phyloP scores from a whole-genome alignment of 2,113 vertebrate species.

The Epinephelus cyanopodus region DNA sequence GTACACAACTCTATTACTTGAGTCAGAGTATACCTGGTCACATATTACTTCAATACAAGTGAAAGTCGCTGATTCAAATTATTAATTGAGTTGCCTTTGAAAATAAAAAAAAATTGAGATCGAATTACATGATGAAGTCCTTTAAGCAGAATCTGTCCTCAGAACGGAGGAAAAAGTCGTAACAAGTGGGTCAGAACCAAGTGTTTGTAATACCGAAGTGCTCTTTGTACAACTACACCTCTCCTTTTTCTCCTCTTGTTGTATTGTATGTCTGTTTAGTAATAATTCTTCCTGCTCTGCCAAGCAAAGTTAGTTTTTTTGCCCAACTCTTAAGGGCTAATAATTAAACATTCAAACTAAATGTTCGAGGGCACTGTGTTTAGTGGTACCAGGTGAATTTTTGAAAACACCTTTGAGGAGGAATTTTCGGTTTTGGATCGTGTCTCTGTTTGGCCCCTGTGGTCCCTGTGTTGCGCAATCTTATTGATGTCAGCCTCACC shows the following conservation, averaged over 20 bases:
- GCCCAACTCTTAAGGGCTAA: neutral
- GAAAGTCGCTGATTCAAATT: too few species aligned
- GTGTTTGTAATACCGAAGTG: neutral
- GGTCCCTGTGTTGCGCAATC: neutral
- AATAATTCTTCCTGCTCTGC: neutral
- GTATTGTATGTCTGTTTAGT: neutral
- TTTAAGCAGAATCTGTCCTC: neutral
- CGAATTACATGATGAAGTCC: neutral
- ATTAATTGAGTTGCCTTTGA: too few species aligned
- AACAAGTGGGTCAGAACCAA: neutral
- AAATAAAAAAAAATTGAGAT: slow-evolving; percentile 11
- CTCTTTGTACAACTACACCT: neutral
- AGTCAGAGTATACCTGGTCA: too few species aligned
- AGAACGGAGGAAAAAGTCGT: neutral
- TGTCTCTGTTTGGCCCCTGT: neutral
- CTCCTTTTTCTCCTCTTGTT: neutral
- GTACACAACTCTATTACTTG: too few species aligned
- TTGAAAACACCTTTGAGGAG: slow-evolving; percentile 13
- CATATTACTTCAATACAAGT: too few species aligned
- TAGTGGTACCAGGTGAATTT: neutral
- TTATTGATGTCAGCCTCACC: slow-evolving; percentile 34
- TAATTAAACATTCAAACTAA: slow-evolving; percentile 1
- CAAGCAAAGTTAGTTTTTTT: neutral
- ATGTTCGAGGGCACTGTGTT: neutral
- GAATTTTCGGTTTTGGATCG: neutral